Evolutionary conservation across 2,797 vertebrate genomes (phyloP).

Genomic region (Borostomias antarcticus): DNA sequence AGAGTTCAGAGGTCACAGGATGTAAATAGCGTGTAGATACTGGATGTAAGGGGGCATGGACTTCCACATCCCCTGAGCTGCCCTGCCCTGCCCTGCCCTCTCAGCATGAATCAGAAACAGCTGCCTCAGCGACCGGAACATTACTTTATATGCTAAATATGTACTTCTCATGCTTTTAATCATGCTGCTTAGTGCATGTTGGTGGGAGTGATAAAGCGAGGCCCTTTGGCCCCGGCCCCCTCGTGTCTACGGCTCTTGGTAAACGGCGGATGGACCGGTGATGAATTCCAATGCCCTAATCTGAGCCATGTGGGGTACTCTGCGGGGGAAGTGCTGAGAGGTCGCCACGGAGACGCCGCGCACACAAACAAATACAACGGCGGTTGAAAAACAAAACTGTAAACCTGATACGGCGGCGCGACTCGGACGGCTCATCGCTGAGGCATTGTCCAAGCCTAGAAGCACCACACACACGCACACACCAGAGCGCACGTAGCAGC

Average conservation of each 20-base stretch:
- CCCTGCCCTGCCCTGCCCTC: too few relatives aligned
- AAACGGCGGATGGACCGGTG: slow-evolving; percentile 37
- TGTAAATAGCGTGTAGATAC: slow-evolving; percentile 22
- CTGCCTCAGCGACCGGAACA: too few relatives aligned
- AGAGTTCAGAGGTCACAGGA: too few relatives aligned
- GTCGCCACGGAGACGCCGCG: slow-evolving; percentile 73
- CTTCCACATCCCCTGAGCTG: too few relatives aligned
- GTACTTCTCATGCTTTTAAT: slow-evolving; percentile 55
- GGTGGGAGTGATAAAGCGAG: slow-evolving; percentile 47
- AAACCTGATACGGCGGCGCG: slow-evolving; percentile 70
- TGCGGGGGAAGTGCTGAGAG: slow-evolving; percentile 66
- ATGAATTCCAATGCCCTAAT: slow-evolving; percentile 64
- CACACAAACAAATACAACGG: slow-evolving; percentile 74
- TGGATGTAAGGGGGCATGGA: not conserved
- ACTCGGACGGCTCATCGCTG: slow-evolving; percentile 70
- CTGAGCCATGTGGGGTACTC: slow-evolving; percentile 80
- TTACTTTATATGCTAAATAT: slow-evolving; percentile 53
- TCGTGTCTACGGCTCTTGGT: slow-evolving; percentile 49
- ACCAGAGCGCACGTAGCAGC: slow-evolving; percentile 43
- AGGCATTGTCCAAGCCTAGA: slow-evolving; percentile 57
- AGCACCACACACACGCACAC: slow-evolving; percentile 53
- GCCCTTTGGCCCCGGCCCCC: slow-evolving; percentile 44
- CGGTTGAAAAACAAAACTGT: slow-evolving; percentile 63
- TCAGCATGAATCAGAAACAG: too few relatives aligned
- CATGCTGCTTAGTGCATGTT: slow-evolving; percentile 50